These are phyloP conservation scores for Aquatica leii DNA, from an alignment of 2,888 invertebrate species.

Conservation along the genomic window DNA sequence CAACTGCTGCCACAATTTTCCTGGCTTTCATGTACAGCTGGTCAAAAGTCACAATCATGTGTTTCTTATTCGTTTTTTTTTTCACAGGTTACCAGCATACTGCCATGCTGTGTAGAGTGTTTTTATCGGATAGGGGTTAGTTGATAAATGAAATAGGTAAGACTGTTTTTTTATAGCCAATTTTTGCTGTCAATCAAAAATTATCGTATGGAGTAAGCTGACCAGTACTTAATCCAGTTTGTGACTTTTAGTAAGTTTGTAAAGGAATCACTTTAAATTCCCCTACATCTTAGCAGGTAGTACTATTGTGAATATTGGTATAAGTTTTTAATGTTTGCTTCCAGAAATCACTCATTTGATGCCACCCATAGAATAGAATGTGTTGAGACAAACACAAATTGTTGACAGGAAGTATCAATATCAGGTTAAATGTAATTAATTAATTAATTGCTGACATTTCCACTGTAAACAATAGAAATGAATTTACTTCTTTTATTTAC, in stretches of 20 bases:
- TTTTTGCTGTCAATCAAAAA: not conserved
- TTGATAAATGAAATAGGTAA: slow-evolving; percentile 20
- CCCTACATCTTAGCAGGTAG: not conserved
- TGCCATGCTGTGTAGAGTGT: slow-evolving; percentile 25
- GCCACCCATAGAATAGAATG: no score
- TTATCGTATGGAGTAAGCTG: not conserved
- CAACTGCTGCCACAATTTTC: not conserved
- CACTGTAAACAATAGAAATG: no score
- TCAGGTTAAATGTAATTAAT: no score
- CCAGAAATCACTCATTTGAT: not conserved
- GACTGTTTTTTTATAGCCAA: not conserved
- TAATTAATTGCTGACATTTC: no score
- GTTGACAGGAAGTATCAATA: no score
- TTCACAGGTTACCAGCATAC: slow-evolving; percentile 16
- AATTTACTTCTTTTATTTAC: no score
- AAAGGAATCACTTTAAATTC: not conserved
- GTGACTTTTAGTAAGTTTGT: slow-evolving; percentile 1
- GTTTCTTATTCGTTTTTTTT: slow-evolving; percentile 22
- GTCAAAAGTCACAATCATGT: slow-evolving; percentile 11
- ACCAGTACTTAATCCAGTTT: not conserved
- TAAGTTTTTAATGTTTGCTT: not conserved
- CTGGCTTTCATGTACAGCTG: not conserved
- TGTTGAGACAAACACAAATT: no score
- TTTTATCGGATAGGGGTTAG: slow-evolving; percentile 19
- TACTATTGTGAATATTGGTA: not conserved